Conservation (phyloP, 1,140 invertebrate genomes). For the Cydia amplana region DNA sequence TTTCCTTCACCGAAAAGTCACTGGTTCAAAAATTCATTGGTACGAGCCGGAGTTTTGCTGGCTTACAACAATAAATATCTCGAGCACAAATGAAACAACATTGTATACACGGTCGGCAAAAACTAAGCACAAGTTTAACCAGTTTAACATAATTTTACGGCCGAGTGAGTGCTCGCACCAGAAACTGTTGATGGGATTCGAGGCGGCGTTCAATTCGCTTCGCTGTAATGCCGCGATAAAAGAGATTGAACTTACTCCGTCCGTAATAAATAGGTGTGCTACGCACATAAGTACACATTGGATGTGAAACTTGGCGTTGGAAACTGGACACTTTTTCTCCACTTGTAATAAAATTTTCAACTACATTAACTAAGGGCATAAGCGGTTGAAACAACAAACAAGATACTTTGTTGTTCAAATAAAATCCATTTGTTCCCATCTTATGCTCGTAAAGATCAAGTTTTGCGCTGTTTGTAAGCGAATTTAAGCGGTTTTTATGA, state of each 20-base stretch:
- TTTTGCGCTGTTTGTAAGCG: not conserved
- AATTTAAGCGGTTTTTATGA: not conserved
- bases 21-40: too few species aligned
- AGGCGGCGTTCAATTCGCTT: constrained; percentile 60
- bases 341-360: constrained; percentile 5
- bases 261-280: constrained; percentile 59
- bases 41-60: too few species aligned
- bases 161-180: constrained; percentile 56
- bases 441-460: not conserved
- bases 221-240: constrained; percentile 71
- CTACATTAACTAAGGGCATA: not conserved
- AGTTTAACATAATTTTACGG: constrained; percentile 75
- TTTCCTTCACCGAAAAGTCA: too few species aligned
- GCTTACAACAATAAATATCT: not conserved
- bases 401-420: not conserved
- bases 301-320: not conserved
- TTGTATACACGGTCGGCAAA: constrained; percentile 40
- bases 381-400: not conserved
- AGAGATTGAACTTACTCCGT: constrained; percentile 72
- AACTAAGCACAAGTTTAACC: constrained; percentile 65
- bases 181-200: constrained; percentile 55
- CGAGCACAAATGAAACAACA: not conserved
- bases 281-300: constrained; percentile 13
- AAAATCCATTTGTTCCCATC: constrained; percentile 8
- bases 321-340: constrained; percentile 21